Base-by-base conservation (phyloP, 2,113 vertebrate genomes). In the Microtus pennsylvanicus region DNA sequence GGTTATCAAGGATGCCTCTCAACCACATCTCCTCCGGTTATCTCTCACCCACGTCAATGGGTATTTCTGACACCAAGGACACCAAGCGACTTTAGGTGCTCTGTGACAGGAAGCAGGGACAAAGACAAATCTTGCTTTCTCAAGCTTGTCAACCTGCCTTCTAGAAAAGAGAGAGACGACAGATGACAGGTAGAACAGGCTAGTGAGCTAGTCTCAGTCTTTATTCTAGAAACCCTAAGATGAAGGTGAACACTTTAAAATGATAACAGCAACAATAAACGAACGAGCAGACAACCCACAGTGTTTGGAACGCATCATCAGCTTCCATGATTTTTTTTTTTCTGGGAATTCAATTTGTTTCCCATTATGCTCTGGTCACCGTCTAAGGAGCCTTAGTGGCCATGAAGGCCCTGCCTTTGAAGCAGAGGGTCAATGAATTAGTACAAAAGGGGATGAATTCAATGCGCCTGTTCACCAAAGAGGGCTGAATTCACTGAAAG, bases 401-500 rank as follows among this genome's bases (percentile, higher is more conserved):
- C 96, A 94, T 97, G 98, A 95, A 82, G 98, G 95, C 96, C 97
- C 95, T 98, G 97, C 96, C 97, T 99, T 98, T 98, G 98, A 98
- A 98, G 98, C 97, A 96, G 98, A 98, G 98, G 98, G 98, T 99
- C 98, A 99, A 38, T 97, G 98, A 98, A 97, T 98, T 98, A 98
- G 96, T 96, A 99, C 98, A 99, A 98, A 98, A 90, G 94, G 97
- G 96, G 98, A 98, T 98, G 98, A 99, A 99, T 98, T 97, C 97
- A 97, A 95, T 97, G 97, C 96, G 95, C 96, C 80, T 5, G 22
- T 97, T 98, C 98, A 97, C 98, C 98, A 98, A 98, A 97, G 72
- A 90, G 98, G 98, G 98, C 98, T 98, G 98, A 98, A 99, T 98
- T 98, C 89, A 98, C 98, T 98, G 98, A 98, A 98, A 98, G 98